These are phyloP conservation scores for Uloborus plumipes DNA, from an alignment of 2,888 invertebrate genomes.

Conservation along the genomic window DNA sequence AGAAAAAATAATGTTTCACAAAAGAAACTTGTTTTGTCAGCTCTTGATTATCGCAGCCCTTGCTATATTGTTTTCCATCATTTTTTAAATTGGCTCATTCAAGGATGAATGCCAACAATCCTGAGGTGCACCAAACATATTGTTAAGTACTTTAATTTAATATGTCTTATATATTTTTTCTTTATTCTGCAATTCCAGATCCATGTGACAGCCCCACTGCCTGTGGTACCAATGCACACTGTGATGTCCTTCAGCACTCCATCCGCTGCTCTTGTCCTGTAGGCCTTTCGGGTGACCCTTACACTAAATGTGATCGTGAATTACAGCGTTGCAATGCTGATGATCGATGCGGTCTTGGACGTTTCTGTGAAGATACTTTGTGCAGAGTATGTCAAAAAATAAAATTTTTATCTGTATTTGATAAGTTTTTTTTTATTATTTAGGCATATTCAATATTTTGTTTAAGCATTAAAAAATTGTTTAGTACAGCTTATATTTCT, in stretches of 20 bases:
- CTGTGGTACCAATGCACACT: constrained; percentile 84
- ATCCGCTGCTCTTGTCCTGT: constrained; percentile 82
- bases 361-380: constrained; percentile 54
- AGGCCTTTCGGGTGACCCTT: constrained; percentile 82
- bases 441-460: too few relatives aligned
- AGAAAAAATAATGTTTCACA: too few relatives aligned
- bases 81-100: too few relatives aligned
- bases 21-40: too few relatives aligned
- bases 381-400: constrained; percentile 7
- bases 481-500: too few relatives aligned
- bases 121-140: too few relatives aligned
- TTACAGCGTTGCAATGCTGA: constrained; percentile 45
- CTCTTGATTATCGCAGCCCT: too few relatives aligned
- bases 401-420: not conserved
- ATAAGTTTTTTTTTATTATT: not conserved
- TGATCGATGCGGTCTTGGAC: constrained; percentile 46
- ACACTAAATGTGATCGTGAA: constrained; percentile 77
- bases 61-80: too few relatives aligned
- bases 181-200: constrained; percentile 73
- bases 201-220: constrained; percentile 83
- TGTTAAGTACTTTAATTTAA: too few relatives aligned
- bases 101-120: too few relatives aligned
- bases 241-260: constrained; percentile 79
- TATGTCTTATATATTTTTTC: not conserved
- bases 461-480: too few relatives aligned